phyloP scores from a whole-genome alignment of 2,797 vertebrate genomes.

The Muscicapa comitata region DNA sequence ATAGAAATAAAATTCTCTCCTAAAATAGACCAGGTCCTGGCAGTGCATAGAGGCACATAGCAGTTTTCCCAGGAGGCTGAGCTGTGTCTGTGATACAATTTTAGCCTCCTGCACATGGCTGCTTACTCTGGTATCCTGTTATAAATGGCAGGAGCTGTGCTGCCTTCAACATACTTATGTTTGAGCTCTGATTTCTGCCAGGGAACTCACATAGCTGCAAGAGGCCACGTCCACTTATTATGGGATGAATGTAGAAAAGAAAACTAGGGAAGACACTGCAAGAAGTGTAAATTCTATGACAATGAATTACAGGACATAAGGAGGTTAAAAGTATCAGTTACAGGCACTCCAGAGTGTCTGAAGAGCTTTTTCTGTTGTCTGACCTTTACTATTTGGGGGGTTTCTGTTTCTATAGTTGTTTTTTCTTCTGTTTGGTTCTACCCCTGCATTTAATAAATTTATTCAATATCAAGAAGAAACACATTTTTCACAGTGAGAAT shows the following conservation, averaged over 20 bases:
- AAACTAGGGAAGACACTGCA: neutral
- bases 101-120: constrained; percentile 17
- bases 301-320: neutral
- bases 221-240: neutral
- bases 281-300: neutral
- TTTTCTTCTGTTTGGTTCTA: neutral
- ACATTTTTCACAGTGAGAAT: neutral
- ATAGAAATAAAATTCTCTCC: neutral
- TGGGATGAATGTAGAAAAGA: neutral
- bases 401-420: neutral
- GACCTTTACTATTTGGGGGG: neutral
- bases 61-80: neutral
- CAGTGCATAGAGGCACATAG: neutral
- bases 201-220: neutral
- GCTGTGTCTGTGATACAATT: neutral
- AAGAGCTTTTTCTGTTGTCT: neutral
- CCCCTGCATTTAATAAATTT: neutral
- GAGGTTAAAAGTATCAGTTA: neutral
- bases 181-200: neutral
- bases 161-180: neutral
- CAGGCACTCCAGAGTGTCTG: neutral
- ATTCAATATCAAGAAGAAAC: neutral
- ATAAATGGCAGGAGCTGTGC: neutral
- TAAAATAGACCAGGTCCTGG: neutral
- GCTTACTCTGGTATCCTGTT: neutral